A percentile compares a stretch with the other conserved stretches of the same genome.
Evolutionary conservation across 2,797 vertebrate species (phyloP).

Genomic region (Platalea minor): DNA sequence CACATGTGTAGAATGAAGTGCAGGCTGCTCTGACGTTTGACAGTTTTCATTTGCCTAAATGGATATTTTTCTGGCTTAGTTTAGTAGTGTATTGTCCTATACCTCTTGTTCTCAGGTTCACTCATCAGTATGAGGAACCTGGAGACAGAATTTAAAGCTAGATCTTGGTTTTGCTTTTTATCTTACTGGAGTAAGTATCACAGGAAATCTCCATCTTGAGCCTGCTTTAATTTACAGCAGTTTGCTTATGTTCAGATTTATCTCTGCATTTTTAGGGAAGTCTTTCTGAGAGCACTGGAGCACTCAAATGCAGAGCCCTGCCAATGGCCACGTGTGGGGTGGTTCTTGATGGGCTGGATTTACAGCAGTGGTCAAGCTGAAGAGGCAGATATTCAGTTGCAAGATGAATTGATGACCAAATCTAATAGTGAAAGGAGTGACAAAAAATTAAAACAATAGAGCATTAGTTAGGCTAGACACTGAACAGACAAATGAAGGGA

Average conservation of each 20-base stretch:
- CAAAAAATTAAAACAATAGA: not conserved
- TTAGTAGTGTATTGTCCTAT: not conserved
- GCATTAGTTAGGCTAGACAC: not conserved
- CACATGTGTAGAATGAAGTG: not conserved
- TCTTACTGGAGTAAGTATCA: not conserved
- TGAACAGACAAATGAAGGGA: not conserved
- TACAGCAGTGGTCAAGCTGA: not conserved
- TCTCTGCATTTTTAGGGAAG: not conserved
- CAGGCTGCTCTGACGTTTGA: not conserved
- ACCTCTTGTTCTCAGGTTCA: not conserved
- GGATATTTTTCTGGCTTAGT: not conserved
- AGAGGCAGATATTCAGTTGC: not conserved
- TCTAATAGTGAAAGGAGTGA: not conserved
- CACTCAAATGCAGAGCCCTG: not conserved
- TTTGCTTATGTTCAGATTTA: not conserved
- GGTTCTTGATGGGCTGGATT: not conserved
- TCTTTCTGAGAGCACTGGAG: not conserved
- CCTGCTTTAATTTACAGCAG: not conserved
- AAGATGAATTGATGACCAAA: not conserved
- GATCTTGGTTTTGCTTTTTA: not conserved
- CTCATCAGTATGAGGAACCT: not conserved
- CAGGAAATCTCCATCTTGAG: not conserved
- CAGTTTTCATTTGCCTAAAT: not conserved
- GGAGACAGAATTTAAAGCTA: not conserved
- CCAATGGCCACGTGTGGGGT: not conserved